Percentiles rank a stretch among this genome's conserved stretches.
Evolutionary conservation across 2,888 invertebrate species (phyloP).

Genomic region (Stramonita haemastoma): DNA sequence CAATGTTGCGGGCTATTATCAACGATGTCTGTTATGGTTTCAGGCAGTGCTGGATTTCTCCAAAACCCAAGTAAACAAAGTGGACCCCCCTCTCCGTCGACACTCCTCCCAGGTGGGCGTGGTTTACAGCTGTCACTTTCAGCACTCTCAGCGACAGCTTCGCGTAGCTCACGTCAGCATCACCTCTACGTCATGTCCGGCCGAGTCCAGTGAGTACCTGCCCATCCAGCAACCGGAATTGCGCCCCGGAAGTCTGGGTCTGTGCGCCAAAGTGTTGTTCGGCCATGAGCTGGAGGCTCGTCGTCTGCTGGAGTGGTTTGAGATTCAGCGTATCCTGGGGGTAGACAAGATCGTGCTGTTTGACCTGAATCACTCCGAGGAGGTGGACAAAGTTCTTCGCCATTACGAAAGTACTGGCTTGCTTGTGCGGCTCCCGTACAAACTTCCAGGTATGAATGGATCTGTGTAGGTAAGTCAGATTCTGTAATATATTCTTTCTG

Average conservation of each 20-base stretch:
- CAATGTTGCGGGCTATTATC: not conserved
- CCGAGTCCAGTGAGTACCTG: no score
- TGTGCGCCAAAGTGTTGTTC: conserved; percentile 41
- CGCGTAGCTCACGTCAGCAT: conserved; percentile 40
- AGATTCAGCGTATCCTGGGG: conserved; percentile 38
- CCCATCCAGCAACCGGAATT: no score
- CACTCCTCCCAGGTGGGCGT: not conserved
- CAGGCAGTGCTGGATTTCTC: no score
- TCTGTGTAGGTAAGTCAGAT: no score
- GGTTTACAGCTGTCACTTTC: not conserved
- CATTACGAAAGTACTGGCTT: conserved; percentile 36
- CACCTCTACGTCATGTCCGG: conserved; percentile 2
- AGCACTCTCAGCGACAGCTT: not conserved
- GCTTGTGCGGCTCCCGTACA: conserved; percentile 41
- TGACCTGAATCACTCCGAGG: conserved; percentile 22
- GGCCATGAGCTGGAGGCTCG: conserved; percentile 28
- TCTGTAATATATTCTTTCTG: no score
- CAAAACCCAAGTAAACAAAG: no score
- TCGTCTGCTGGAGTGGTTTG: conserved; percentile 40
- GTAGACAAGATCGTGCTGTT: conserved; percentile 41
- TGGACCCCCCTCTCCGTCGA: not conserved
- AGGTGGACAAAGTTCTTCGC: not conserved
- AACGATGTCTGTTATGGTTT: not conserved
- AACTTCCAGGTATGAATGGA: conserved; percentile 43
- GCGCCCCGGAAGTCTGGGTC: conserved; percentile 33